These are phyloP conservation scores for Sialia sialis DNA, from an alignment of 2,113 vertebrate genomes.

Conservation along the genomic window DNA sequence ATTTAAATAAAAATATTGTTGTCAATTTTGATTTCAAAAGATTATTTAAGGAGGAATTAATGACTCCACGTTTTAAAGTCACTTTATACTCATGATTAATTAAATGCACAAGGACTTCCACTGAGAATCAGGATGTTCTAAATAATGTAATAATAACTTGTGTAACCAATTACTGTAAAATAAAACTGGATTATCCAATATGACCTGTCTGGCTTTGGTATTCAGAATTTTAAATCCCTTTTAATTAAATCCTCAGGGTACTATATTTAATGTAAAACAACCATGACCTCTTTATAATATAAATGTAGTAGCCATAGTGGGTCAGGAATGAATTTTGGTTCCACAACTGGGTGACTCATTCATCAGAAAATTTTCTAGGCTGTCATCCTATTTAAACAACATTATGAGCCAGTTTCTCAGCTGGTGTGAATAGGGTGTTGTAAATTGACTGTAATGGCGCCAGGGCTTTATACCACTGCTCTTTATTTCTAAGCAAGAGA, in stretches of 20 bases:
- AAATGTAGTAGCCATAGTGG: slow-evolving; percentile 15
- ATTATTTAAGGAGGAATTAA: slow-evolving; percentile 5
- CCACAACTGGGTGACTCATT: not conserved
- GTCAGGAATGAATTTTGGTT: slow-evolving; percentile 38
- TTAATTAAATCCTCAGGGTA: slow-evolving; percentile 64
- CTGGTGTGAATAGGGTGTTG: not conserved
- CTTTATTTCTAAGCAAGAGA: slow-evolving; percentile 15
- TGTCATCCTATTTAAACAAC: slow-evolving; percentile 10
- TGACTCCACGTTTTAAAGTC: slow-evolving; percentile 19
- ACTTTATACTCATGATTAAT: slow-evolving; percentile 36
- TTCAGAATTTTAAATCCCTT: slow-evolving; percentile 58
- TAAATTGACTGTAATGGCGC: not conserved
- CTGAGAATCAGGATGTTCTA: slow-evolving; percentile 35
- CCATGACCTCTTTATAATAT: slow-evolving; percentile 13
- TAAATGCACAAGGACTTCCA: slow-evolving; percentile 48
- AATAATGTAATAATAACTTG: slow-evolving; percentile 61
- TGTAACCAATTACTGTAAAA: slow-evolving; percentile 64
- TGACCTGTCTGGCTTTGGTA: slow-evolving; percentile 14
- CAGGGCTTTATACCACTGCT: not conserved
- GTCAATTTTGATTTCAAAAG: slow-evolving; percentile 26
- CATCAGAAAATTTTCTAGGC: slow-evolving; percentile 29
- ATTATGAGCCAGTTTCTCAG: not conserved
- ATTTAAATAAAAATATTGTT: not conserved
- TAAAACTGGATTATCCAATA: slow-evolving; percentile 60
- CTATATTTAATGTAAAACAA: slow-evolving; percentile 1